Percentiles rank a stretch among this genome's conserved stretches.
Conservation (phyloP, 2,113 vertebrate species). For the Phyllostomus hastatus region DNA sequence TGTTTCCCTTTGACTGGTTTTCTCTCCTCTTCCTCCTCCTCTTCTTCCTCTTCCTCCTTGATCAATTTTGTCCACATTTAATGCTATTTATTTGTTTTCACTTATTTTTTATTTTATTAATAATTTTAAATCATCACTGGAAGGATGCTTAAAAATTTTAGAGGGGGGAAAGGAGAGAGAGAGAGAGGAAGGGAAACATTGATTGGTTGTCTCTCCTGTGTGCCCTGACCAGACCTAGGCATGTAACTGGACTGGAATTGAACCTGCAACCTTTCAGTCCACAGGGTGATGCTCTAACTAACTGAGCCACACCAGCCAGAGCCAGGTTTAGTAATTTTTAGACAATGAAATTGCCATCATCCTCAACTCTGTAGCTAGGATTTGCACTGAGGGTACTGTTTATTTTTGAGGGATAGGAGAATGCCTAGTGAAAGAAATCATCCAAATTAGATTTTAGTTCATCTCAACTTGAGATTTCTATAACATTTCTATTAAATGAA, state of each 20-base stretch:
- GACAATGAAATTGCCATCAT: neutral
- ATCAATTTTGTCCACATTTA: neutral
- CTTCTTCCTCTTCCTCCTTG: neutral
- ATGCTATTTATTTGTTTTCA: neutral
- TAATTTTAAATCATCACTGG: too few relatives aligned
- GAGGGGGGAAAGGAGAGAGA: too few relatives aligned
- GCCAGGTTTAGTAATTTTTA: neutral
- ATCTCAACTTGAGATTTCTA: neutral
- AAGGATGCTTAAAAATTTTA: too few relatives aligned
- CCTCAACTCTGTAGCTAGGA: neutral
- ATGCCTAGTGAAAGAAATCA: neutral
- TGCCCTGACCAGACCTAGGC: too few relatives aligned
- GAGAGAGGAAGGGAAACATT: too few relatives aligned
- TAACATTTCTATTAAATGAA: neutral
- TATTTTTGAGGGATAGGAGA: neutral
- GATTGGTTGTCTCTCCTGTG: too few relatives aligned
- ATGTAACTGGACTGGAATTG: too few relatives aligned
- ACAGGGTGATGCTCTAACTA: too few relatives aligned
- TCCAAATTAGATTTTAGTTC: neutral
- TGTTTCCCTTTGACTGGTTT: neutral
- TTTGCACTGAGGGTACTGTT: neutral
- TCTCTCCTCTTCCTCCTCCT: neutral
- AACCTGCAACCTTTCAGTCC: too few relatives aligned
- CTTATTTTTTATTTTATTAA: too few relatives aligned
- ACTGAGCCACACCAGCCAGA: too few relatives aligned